Evolutionary conservation across 2,113 vertebrate species (phyloP).

Genomic region (Mandrillus leucophaeus): DNA sequence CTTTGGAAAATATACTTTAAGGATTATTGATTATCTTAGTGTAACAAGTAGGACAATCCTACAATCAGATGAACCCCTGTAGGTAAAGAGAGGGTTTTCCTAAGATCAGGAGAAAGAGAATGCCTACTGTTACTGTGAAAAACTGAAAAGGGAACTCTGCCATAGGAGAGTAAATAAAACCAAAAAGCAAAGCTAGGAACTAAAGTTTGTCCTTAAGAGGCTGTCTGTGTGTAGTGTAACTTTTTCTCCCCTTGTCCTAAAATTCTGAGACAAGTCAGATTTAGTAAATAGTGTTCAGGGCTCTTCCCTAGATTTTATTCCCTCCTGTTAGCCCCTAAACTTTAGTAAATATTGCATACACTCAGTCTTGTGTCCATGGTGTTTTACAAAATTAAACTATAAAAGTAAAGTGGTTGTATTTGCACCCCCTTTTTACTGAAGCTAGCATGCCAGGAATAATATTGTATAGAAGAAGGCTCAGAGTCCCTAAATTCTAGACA

Average conservation of each 20-base stretch:
- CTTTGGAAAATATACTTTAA: conserved; percentile 15
- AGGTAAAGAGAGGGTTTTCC: neutral
- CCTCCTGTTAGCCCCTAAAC: neutral
- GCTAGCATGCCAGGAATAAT: neutral
- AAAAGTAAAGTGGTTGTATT: neutral
- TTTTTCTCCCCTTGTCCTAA: neutral
- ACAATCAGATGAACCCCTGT: neutral
- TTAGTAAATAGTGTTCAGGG: neutral
- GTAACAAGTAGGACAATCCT: neutral
- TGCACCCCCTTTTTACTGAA: neutral
- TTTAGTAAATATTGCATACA: neutral
- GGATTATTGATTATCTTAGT: neutral
- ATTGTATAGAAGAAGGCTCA: neutral
- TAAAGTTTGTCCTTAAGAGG: neutral
- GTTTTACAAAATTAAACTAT: neutral
- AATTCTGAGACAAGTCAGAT: conserved; percentile 1
- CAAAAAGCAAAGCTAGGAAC: conserved; percentile 24
- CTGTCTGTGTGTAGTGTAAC: neutral
- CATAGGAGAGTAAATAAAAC: neutral
- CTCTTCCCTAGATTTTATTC: neutral
- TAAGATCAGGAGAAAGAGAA: neutral
- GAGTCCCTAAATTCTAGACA: neutral
- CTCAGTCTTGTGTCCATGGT: neutral
- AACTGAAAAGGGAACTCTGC: neutral
- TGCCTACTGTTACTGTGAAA: neutral